These are phyloP conservation scores for Poecilobothrus nobilitatus DNA, from an alignment of 2,888 invertebrate genomes.

Conservation along the genomic window DNA sequence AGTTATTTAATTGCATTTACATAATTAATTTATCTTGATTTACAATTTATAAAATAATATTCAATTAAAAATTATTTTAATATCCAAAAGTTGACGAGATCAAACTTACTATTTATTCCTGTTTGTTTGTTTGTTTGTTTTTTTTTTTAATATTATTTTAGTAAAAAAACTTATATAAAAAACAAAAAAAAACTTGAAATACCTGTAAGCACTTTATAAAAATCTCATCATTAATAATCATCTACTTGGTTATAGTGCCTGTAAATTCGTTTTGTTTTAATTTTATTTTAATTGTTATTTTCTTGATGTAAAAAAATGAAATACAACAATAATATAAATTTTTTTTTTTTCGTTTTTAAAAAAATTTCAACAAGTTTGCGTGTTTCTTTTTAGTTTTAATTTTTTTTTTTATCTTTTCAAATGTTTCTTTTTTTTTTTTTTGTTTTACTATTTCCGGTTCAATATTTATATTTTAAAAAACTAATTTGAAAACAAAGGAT, in stretches of 20 bases:
- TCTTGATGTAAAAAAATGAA: background rate
- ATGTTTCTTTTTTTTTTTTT: background rate
- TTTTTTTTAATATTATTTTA: too few species aligned
- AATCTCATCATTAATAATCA: background rate
- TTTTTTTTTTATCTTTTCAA: background rate
- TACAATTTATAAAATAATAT: too few species aligned
- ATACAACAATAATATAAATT: too few species aligned
- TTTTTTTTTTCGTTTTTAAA: background rate
- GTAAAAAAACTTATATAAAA: background rate
- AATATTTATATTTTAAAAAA: background rate
- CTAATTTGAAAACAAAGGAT: too few species aligned
- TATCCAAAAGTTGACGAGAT: too few species aligned
- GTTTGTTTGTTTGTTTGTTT: too few species aligned
- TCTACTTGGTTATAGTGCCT: background rate
- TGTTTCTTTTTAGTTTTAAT: background rate
- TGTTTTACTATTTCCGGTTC: conserved; percentile 3
- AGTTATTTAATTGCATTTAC: too few species aligned
- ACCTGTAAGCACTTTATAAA: conserved; percentile 6
- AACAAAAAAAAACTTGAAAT: background rate
- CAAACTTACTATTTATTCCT: too few species aligned
- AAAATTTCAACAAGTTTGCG: background rate
- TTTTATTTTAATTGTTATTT: conserved; percentile 6
- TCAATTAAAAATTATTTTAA: too few species aligned
- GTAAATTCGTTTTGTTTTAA: background rate
- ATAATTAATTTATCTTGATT: too few species aligned